Evolutionary conservation across 2,113 vertebrate genomes (phyloP).

Genomic region (Phalacrocorax brasilianus): DNA sequence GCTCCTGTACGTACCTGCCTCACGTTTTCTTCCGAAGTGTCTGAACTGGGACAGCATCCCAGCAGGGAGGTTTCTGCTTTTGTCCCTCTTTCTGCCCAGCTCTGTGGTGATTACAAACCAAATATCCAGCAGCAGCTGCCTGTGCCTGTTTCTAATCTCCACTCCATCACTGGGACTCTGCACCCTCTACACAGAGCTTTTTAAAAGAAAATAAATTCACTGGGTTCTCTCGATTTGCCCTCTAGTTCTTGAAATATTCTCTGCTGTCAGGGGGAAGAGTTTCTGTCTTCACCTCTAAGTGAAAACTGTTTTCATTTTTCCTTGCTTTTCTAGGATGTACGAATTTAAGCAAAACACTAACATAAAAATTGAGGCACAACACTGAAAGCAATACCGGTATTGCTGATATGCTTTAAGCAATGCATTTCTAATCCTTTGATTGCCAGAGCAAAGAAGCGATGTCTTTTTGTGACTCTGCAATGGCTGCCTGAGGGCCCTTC

Average conservation of each 20-base stretch:
- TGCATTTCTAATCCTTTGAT: not conserved
- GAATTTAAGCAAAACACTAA: not conserved
- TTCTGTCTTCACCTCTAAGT: not conserved
- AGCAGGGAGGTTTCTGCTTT: not conserved
- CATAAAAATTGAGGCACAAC: not conserved
- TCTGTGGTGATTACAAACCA: not conserved
- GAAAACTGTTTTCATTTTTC: not conserved
- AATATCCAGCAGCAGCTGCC: not conserved
- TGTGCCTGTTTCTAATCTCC: not conserved
- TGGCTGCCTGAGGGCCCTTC: not conserved
- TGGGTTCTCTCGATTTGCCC: not conserved
- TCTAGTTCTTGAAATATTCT: not conserved
- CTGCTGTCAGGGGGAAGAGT: not conserved
- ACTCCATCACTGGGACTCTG: no score
- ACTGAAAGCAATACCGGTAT: not conserved
- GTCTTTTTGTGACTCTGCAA: not conserved
- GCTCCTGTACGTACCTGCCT: not conserved
- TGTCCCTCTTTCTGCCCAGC: not conserved
- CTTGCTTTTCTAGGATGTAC: not conserved
- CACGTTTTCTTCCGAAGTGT: not conserved
- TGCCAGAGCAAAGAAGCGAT: not conserved
- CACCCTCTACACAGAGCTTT: not conserved
- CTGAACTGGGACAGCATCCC: not conserved
- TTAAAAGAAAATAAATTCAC: not conserved
- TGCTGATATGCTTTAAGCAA: not conserved